Base-by-base conservation (phyloP, 2,113 vertebrate genomes). In the Cyprinodon variegatus region DNA sequence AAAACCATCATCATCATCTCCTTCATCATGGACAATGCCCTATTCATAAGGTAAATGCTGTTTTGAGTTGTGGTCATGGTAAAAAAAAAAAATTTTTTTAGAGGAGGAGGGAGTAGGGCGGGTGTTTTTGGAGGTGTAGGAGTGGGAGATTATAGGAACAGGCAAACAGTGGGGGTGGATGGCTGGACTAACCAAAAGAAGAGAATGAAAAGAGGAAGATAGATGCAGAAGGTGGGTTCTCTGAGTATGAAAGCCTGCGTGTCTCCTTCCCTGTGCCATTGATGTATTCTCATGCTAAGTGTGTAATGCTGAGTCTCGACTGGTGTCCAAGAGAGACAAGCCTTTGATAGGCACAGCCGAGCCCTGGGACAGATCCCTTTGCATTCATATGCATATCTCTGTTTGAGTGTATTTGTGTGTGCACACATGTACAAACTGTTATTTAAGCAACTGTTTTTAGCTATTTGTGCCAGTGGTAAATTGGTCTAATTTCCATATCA, bases 241-340 rank as follows among this genome's bases (percentile, higher is more conserved):
- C 40, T 72, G 77, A 78, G 75, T 85, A 74, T 92, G 90, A 93
- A 91, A 89, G 90, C 81, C 88, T 75, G 85, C 77, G 46, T 85
- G 84, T 83, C 86, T 89, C 86, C 89, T 73, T 90, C 79, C 76
- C 77, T 73, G 76, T n/a, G 66, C 88, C 72, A 91, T 91, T 91
- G 91, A 91, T 93, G 91, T 88, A 93, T 92, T 93, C 88, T 91
- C 83, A 93, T 93, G 92, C 91, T 91, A 92, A 93, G 88, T 91
- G 86, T 91, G 87, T 81, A 84, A 85, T 70, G 81, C 88, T 62
- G 83, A 87, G 90, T 84, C 90, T 81, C 15, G 73, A 84, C 88
- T 76, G 88, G 78, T 86, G 83, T 91, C 79, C 74, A 83, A 79
- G 88, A 90, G 86, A 83, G 84, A 73, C 83, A 6, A 59, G 85